A percentile compares a stretch with the other conserved stretches of the same genome.
Conservation (phyloP, 2,888 invertebrate genomes). For the Smittia aterrima region DNA sequence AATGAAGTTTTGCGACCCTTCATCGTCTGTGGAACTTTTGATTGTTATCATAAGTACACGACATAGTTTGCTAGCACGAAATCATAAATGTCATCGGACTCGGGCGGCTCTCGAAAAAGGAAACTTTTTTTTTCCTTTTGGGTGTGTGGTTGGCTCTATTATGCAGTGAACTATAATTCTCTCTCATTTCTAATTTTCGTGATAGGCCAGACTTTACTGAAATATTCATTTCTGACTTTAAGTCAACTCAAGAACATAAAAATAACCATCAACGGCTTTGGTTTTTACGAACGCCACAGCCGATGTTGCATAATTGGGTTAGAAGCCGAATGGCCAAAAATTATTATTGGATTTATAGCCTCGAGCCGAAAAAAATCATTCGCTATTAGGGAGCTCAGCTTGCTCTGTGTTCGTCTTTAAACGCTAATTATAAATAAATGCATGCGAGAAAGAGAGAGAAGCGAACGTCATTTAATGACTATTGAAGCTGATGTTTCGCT, state of each 20-base stretch:
- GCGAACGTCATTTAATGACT: constrained; percentile 32
- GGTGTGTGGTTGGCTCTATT: neutral
- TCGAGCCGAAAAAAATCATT: constrained; percentile 35
- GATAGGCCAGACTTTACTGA: no score
- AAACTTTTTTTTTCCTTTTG: constrained; percentile 10
- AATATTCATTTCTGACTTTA: no score
- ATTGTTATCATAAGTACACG: constrained; percentile 37
- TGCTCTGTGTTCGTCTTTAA: neutral
- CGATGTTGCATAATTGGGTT: constrained; percentile 35
- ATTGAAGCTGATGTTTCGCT: constrained; percentile 24
- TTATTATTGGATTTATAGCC: constrained; percentile 38
- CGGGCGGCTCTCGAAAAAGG: neutral
- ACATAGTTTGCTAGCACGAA: constrained; percentile 30
- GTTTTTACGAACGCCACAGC: no score
- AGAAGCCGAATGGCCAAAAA: constrained; percentile 13
- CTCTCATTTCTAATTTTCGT: no score
- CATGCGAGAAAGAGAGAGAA: neutral
- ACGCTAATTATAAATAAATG: constrained; percentile 2
- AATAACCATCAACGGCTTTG: no score
- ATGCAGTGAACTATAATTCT: neutral
- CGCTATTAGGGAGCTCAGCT: neutral
- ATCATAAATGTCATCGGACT: neutral
- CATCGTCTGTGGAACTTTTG: constrained; percentile 35
- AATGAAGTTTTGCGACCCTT: constrained; percentile 35
- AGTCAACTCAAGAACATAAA: no score